Base-by-base conservation (phyloP, 2,113 vertebrate species). In the Coptodon bakossiorum region DNA sequence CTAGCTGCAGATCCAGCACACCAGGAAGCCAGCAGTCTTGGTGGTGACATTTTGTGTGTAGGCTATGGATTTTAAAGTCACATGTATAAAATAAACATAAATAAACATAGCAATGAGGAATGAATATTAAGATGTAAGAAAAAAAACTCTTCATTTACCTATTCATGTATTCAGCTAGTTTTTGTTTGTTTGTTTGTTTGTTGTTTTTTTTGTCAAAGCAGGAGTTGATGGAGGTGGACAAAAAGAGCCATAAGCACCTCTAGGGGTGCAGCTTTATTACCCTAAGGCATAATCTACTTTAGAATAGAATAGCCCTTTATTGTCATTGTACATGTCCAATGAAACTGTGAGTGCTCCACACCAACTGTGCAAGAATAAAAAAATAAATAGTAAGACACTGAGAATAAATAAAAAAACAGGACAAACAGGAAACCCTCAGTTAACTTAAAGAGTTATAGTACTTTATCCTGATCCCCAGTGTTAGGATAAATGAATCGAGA, bases 81-180 rank as follows among this genome's bases (percentile, higher is more conserved):
- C 17, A 27, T 16, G 22, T 45, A 27, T 66, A 66, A 38, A 66
- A 66, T 66, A 66, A 66, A 36, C 17, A 36, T 66, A 66, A 66
- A 66, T 66, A 66, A 66, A 66, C 61, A 66, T 14, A 45, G 38
- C 13, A 45, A 17, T 17, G 5, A 27, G 22, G 40, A 43, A 73
- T 27, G 22, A 24, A 45, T 45, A 27, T 73, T 43, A 43, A 2
- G 40, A 27, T 38, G 3, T 40, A 14, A 68, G 40, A 68, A 63
- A 0, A 3, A 0, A 0, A 31, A 63, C 31, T 40, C 11, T 43
- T 71, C 7, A 71, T 71, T 71, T 43, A 40, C 66, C 7, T 71
- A 43, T 16, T 71, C 66, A 24, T 68, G 4, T 43, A 71, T 71
- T 71, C 66, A 71, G 38, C 36, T 71, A 24, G 5, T 19, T 13